Evolutionary conservation across 2,888 invertebrate genomes (phyloP).

Genomic region (Macaria notata): DNA sequence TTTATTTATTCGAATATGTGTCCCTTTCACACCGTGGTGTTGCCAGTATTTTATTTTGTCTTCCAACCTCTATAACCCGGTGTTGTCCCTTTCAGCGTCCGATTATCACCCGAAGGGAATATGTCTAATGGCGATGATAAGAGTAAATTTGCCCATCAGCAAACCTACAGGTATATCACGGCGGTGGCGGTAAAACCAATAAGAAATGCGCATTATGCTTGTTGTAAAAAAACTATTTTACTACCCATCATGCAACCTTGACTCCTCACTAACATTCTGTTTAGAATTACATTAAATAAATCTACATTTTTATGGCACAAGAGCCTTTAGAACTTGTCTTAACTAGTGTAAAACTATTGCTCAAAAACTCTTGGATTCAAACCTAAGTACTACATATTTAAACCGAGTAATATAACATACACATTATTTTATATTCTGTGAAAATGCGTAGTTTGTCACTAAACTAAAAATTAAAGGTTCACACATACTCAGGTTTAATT

Average conservation of each 20-base stretch:
- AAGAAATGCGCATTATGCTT: constrained; percentile 14
- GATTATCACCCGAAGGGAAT: constrained; percentile 82
- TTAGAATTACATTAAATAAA: no score
- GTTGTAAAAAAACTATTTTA: background rate
- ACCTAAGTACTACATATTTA: no score
- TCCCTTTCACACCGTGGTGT: constrained; percentile 11
- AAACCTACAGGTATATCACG: constrained; percentile 87
- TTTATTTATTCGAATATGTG: background rate
- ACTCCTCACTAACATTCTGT: no score
- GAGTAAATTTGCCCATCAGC: constrained; percentile 86
- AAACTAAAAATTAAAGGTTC: no score
- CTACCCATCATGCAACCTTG: background rate
- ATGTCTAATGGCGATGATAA: constrained; percentile 86
- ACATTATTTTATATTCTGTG: no score
- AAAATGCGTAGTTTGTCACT: no score
- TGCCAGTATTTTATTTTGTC: constrained; percentile 37
- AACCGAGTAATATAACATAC: no score
- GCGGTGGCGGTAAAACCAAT: constrained; percentile 34
- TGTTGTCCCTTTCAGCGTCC: constrained; percentile 83
- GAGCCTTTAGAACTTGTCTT: no score
- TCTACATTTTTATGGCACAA: no score
- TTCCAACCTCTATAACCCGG: constrained; percentile 65
- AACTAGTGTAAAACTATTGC: no score
- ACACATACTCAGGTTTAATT: no score
- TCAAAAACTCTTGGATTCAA: no score